A percentile compares a stretch with the other conserved stretches of the same genome.
These are phyloP conservation scores for Sialia sialis DNA, from an alignment of 2,113 vertebrate species.

Conservation along the genomic window DNA sequence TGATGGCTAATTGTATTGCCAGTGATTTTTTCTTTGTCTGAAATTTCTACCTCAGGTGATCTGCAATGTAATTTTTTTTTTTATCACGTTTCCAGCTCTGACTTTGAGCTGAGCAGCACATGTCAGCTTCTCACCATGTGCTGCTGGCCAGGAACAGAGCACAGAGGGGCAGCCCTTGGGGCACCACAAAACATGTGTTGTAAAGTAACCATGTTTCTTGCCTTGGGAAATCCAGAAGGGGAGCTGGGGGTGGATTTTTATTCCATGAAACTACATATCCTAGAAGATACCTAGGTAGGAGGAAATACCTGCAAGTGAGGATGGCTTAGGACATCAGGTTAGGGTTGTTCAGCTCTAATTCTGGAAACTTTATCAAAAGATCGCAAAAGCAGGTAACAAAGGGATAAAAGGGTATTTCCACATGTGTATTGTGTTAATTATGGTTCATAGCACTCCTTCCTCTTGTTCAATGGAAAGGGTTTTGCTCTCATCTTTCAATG, in stretches of 20 bases:
- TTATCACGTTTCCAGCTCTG: background rate
- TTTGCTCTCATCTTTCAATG: background rate
- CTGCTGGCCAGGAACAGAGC: background rate
- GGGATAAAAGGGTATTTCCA: background rate
- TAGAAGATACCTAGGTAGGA: background rate
- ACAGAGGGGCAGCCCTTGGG: background rate
- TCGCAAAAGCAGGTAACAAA: background rate
- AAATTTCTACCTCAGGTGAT: background rate
- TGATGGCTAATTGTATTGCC: conserved; percentile 20
- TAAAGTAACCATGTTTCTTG: background rate
- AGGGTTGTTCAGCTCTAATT: background rate
- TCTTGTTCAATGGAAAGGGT: background rate
- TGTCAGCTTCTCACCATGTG: fast-evolving
- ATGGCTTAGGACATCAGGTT: background rate
- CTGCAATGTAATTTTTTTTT: background rate
- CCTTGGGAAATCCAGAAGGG: background rate
- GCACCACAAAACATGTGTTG: background rate
- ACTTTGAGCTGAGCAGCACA: background rate
- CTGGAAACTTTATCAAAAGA: background rate
- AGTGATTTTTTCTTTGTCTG: background rate
- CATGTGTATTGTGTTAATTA: background rate
- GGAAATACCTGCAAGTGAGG: background rate
- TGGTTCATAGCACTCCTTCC: background rate
- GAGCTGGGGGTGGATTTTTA: background rate
- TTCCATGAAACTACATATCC: background rate